phyloP scores from a whole-genome alignment of 2,888 invertebrate genomes.

The Ophioninae sp. region DNA sequence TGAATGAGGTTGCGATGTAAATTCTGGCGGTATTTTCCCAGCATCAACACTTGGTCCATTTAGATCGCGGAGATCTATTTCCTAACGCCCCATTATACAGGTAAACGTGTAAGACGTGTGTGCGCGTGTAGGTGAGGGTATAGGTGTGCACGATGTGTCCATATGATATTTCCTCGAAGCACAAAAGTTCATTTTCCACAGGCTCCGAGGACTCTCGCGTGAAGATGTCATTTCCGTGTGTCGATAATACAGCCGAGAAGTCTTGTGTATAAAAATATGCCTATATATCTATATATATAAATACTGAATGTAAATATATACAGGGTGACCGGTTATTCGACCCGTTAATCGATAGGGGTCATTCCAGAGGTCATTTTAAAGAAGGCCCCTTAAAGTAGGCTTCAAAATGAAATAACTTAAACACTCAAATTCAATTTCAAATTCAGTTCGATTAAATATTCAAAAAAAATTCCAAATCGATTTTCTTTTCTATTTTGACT shows the following conservation, averaged over 20 bases:
- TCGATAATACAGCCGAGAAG: conserved; percentile 54
- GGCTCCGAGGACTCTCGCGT: conserved; percentile 20
- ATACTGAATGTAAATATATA: neutral
- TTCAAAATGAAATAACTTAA: no score
- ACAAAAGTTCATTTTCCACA: conserved; percentile 53
- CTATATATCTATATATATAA: neutral
- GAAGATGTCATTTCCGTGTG: conserved; percentile 63
- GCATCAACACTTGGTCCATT: neutral
- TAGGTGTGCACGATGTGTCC: neutral
- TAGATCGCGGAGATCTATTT: conserved; percentile 17
- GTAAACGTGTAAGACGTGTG: neutral
- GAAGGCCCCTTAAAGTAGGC: no score
- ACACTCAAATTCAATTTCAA: no score
- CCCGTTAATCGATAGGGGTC: no score
- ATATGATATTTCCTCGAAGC: conserved; percentile 39
- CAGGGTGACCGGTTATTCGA: no score
- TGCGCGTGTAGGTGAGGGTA: neutral
- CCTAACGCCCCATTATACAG: conserved; percentile 16
- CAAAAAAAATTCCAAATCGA: no score
- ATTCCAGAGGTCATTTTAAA: no score
- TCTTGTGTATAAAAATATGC: conserved; percentile 7
- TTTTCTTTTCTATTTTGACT: no score
- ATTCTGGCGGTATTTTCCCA: conserved; percentile 28
- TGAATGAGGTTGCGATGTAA: conserved; percentile 19
- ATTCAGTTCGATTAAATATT: no score